Evolutionary conservation across 1,140 invertebrate genomes (phyloP), one percentile per base, ranked within the genome.

Genomic region (Brachionus rotundiformis): DNA sequence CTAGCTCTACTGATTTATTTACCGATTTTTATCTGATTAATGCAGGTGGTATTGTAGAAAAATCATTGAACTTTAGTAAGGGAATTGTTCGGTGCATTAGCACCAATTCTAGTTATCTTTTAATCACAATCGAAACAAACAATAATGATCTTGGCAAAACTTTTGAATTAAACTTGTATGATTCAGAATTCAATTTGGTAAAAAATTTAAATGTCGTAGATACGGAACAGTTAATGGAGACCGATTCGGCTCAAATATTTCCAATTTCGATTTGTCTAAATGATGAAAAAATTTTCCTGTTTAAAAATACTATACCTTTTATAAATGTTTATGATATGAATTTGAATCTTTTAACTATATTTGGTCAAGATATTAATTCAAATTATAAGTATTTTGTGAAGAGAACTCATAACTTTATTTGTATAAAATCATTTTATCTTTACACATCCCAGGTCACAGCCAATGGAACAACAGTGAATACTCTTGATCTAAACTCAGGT

Each of bases 271-370:
- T 29, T 41, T 73, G 19, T 73, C 3, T 73, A 23, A 41, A 73
- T 31, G 68, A 73, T 13, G 68, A 73, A 25, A 73, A 73, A 73
- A 44, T 73, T 3, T 73, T 73, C 25, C 8, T 73, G 1, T 73
- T 73, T 16, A 73, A 73, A 44, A 73, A 44, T 44, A 73, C 68
- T 3, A 27, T 73, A 25, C 68, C 68, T 4, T 73, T 44, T 73
- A 44, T 73, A 73, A 73, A 73, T 73, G 68, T 73, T 44, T 73
- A 73, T 25, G 68, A 73, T 19, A 25, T 73, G 19, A 73, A 73
- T 73, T 73, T 73, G 23, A 73, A 73, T 44, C 11, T 73, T 3
- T 47, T 73, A 44, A 73, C 39, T 4, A 44, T 73, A 39, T 73
- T 73, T 23, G 68, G 68, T 13, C 68, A 73, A 44, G 68, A 73